A percentile compares a stretch with the other conserved stretches of the same genome.
phyloP scores from a whole-genome alignment of 2,797 vertebrate species.

The Staurois parvus region DNA sequence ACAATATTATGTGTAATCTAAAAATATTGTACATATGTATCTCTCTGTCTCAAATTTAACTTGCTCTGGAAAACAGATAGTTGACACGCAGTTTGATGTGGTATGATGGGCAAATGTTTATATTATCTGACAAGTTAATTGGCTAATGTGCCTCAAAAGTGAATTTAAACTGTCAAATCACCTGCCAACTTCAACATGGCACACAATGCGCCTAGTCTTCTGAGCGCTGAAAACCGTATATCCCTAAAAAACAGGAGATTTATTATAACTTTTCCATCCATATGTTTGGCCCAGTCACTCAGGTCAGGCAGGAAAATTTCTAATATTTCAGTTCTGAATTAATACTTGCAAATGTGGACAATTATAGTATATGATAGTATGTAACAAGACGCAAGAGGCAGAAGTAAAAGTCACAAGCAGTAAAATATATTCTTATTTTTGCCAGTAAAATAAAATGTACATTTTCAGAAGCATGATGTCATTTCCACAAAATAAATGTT shows the following conservation, averaged over 20 bases:
- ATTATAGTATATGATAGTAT: background rate
- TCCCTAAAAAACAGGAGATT: background rate
- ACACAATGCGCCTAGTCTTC: slow-evolving; percentile 40
- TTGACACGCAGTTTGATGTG: slow-evolving; percentile 17
- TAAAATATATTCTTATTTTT: background rate
- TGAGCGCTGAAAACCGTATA: background rate
- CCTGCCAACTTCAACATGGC: slow-evolving; percentile 33
- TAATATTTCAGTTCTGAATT: background rate
- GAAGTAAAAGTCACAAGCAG: background rate
- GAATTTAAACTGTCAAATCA: slow-evolving; percentile 43
- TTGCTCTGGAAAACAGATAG: slow-evolving; percentile 14
- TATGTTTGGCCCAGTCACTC: background rate
- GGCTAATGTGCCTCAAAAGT: slow-evolving; percentile 40
- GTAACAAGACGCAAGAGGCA: background rate
- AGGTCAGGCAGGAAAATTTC: background rate
- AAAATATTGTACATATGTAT: background rate
- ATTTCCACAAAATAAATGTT: background rate
- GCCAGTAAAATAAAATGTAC: background rate
- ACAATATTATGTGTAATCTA: background rate
- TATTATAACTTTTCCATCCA: background rate
- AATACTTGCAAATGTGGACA: background rate
- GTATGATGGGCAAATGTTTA: slow-evolving; percentile 49
- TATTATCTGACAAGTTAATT: slow-evolving; percentile 24
- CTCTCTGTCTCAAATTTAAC: slow-evolving; percentile 8
- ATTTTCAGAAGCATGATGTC: background rate